Base-by-base conservation (phyloP, 2,888 invertebrate species). In the Brachyopa scutellaris region DNA sequence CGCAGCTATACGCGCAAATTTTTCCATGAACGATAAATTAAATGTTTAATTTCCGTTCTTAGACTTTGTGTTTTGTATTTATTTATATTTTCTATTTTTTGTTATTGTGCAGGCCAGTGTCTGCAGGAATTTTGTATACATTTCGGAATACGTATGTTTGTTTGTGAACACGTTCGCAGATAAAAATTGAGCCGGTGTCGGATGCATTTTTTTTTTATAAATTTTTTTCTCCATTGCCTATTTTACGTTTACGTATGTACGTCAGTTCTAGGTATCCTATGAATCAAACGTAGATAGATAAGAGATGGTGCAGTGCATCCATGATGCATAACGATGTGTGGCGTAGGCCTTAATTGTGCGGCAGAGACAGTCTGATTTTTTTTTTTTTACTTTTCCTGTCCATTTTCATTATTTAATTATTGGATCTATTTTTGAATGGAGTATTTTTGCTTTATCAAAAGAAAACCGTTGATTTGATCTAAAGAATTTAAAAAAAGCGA, bases 21-120 rank as follows among this genome's bases (percentile, higher is more conserved):
- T 15, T 55, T 61, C 33, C 61, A 47, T 21, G 45, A 61, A 42
- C 8, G 6, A 15, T 67, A 53, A 51, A 51, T 59, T 59, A 45
- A 45, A 59, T 19, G 9, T 19, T 49, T 49, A 49, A 62, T 62
- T 49, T 13, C n/a, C 29, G 13, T 21, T 62, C 29, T 31, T 31
- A n/a, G 31, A 49, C 7, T 5, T 26, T 26, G 26, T 36, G n/a
- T n/a, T 11, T 11, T 2, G 5, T 36, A 5, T 36, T 45, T 45
- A 8, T 45, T 31, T 31, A 13, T 42, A 2, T 45, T n/a, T n/a
- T n/a, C n/a, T n/a, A n/a, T n/a, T n/a, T 7, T 21, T 29, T 11
- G 21, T 36, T 33, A 9, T 47, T 21, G n/a, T 36, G 13, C 36
- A 33, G n/a, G 13, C 36, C 33, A 15, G 15, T n/a, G 13, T 36